A percentile compares a stretch with the other conserved stretches of the same genome.
Conservation (phyloP, 2,888 invertebrate genomes). For the Amphipoea lucens region DNA sequence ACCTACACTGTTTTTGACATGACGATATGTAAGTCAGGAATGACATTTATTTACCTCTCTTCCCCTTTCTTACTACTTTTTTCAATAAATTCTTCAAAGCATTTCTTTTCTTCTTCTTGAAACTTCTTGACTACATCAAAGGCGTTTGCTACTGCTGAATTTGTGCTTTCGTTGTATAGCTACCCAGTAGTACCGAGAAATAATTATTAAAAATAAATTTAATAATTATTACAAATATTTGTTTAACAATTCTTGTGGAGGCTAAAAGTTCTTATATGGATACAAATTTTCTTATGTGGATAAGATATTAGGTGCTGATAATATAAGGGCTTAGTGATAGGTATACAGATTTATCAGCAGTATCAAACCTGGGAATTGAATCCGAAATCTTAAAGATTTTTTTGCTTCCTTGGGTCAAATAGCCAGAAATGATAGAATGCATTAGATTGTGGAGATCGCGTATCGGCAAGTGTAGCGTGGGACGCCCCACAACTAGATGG, state of each 20-base stretch:
- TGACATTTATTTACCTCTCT: slow-evolving; percentile 59
- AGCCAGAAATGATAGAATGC: too few species aligned
- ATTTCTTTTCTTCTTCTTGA: slow-evolving; percentile 67
- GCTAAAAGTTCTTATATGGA: background rate
- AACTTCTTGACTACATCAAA: slow-evolving; percentile 69
- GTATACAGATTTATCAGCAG: too few species aligned
- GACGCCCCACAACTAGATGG: too few species aligned
- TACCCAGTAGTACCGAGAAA: slow-evolving; percentile 54
- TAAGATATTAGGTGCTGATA: too few species aligned
- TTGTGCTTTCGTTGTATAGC: slow-evolving; percentile 67
- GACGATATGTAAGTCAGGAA: background rate
- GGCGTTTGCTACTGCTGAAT: slow-evolving; percentile 58
- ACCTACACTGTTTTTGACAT: background rate
- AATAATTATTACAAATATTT: background rate
- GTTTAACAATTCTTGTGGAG: background rate
- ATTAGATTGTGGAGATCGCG: too few species aligned
- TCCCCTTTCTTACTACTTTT: slow-evolving; percentile 67
- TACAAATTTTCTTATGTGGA: too few species aligned
- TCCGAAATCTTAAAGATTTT: background rate
- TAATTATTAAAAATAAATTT: too few species aligned
- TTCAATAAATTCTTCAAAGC: slow-evolving; percentile 73
- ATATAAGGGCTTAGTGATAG: too few species aligned
- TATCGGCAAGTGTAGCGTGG: too few species aligned
- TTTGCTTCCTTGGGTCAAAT: too few species aligned
- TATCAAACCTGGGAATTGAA: background rate